Conservation (phyloP, 1,140 invertebrate species). For the Triops cancriformis region DNA sequence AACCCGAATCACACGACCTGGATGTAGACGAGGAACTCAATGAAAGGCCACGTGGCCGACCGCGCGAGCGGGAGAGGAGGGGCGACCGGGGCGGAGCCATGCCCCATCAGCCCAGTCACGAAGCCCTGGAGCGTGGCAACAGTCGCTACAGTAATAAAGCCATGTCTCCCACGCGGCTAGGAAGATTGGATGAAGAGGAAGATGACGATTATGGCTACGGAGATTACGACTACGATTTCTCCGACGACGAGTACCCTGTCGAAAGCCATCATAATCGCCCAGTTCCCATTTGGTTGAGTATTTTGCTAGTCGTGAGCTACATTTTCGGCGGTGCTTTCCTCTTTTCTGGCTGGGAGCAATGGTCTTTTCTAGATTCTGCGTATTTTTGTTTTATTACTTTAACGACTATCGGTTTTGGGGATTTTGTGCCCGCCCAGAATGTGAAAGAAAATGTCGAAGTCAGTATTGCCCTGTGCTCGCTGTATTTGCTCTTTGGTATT, state of each 20-base stretch:
- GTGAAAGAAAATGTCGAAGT: constrained; percentile 48
- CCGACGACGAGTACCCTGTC: constrained; percentile 32
- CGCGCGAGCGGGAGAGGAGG: neutral
- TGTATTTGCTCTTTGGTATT: constrained; percentile 93
- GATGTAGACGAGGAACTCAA: constrained; percentile 6
- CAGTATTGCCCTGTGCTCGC: constrained; percentile 79
- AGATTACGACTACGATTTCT: constrained; percentile 42
- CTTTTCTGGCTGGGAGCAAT: constrained; percentile 67
- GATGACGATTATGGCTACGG: constrained; percentile 44
- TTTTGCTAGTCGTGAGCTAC: constrained; percentile 78
- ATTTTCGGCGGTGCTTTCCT: constrained; percentile 78
- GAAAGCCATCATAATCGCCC: constrained; percentile 42
- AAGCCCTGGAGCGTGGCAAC: neutral
- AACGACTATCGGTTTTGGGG: constrained; percentile 89
- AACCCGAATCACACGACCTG: constrained; percentile 17
- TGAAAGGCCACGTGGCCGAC: neutral
- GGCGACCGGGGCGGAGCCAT: neutral
- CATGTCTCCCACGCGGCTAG: constrained; percentile 23
- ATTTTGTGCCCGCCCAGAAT: constrained; percentile 80
- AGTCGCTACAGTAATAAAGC: constrained; percentile 22
- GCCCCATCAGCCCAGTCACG: neutral
- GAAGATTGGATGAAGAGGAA: constrained; percentile 24
- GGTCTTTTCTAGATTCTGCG: constrained; percentile 80
- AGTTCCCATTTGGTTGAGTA: constrained; percentile 83
- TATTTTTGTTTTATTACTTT: constrained; percentile 95